A percentile compares a stretch with the other conserved stretches of the same genome.
Conservation (phyloP, 2,113 vertebrate genomes). For the Thamnaconus septentrionalis region DNA sequence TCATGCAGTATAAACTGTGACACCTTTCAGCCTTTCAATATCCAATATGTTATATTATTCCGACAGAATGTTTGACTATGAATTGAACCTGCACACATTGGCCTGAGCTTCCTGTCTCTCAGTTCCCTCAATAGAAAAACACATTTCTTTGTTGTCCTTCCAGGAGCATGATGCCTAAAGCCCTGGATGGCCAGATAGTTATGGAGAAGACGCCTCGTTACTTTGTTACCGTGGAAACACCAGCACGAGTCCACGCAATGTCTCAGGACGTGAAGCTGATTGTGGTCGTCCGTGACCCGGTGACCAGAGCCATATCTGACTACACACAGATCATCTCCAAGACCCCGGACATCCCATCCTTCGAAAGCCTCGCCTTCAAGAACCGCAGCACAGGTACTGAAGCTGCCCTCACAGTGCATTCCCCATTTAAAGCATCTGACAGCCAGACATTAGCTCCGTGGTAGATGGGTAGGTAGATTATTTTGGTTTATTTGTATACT, state of each 20-base stretch:
- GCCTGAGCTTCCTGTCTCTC: too few species aligned
- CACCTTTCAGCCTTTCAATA: too few species aligned
- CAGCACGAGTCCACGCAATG: conserved; percentile 77
- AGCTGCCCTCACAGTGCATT: neutral
- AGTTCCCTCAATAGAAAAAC: too few species aligned
- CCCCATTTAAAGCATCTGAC: neutral
- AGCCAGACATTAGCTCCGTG: neutral
- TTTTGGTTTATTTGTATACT: too few species aligned
- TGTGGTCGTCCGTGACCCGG: conserved; percentile 80
- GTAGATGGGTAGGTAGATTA: too few species aligned
- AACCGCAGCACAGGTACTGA: conserved; percentile 69
- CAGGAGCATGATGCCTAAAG: conserved; percentile 83
- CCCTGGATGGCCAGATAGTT: conserved; percentile 80
- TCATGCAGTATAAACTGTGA: too few species aligned
- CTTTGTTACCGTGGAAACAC: conserved; percentile 78
- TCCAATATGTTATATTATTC: too few species aligned
- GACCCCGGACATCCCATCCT: conserved; percentile 74
- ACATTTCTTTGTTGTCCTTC: neutral
- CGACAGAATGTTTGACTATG: too few species aligned
- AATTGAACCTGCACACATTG: too few species aligned
- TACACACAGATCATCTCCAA: conserved; percentile 84
- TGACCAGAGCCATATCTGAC: conserved; percentile 81
- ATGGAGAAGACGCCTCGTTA: conserved; percentile 84
- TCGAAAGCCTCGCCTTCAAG: conserved; percentile 78
- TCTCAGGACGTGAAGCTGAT: conserved; percentile 78